Base-by-base conservation (phyloP, 2,797 vertebrate species). In the Gymnoscopelus braueri region DNA sequence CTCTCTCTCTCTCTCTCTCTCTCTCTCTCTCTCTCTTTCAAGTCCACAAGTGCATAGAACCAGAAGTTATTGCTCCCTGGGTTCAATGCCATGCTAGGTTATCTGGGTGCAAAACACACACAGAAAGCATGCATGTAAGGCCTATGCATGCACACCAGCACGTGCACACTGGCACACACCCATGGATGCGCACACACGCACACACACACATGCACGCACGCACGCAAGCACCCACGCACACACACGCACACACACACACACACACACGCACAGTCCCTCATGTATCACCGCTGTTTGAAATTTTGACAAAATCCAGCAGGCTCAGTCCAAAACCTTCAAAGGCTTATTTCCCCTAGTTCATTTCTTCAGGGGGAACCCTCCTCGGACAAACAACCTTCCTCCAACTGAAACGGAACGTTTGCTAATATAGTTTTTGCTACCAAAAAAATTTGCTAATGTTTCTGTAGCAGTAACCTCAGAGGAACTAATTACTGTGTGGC, bases 401-500 rank as follows among this genome's bases (percentile, higher is more conserved):
- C 81, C 79, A 26, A 69, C 59, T 62, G 66, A 83, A 85, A 85
- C 56, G 32, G 5, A 29, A 65, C 80, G 72, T 87, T 87, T 84
- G 82, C 3, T 29, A 29, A 29, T 29, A 3, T 29, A 29, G 26
- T 29, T 29, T 29, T 29, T 29, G 2, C 26, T 29, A 29, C 2
- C 26, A 4, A 29, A 35, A 32, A 35, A 5, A 35, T 6, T 0
- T 5, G 6, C 32, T 63, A 62, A 71, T 72, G 67, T 65, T 35
- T 35, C 32, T 35, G 32, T 71, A 49, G 88, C 82, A 72, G 75
- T 81, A 78, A 79, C 83, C 93, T 92, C 93, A 77, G 89, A 93
- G 91, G 92, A 93, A 88, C 89, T 93, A 85, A 93, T 93, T 93
- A 93, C 89, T 84, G 79, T 91, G 90, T 78, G 83, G 81, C 82